phyloP scores from a whole-genome alignment of 2,113 vertebrate species.

The Accipiter cooperii region DNA sequence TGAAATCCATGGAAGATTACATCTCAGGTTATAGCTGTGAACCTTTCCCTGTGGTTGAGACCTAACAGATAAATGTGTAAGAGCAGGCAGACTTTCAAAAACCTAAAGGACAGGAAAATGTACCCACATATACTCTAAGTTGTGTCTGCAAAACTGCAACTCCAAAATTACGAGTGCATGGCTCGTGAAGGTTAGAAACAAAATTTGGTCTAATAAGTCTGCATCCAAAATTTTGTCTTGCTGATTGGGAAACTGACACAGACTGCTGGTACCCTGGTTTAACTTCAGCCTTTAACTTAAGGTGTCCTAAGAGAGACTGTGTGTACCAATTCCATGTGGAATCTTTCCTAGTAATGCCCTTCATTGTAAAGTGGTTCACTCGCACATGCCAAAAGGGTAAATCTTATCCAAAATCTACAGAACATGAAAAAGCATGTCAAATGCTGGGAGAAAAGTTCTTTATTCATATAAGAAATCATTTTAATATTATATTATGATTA shows the following conservation, averaged over 20 bases:
- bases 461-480: background rate
- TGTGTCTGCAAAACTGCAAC: background rate
- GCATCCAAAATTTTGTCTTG: background rate
- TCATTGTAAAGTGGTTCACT: background rate
- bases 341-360: background rate
- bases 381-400: background rate
- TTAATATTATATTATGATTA: background rate
- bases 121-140: accelerated
- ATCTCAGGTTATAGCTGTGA: background rate
- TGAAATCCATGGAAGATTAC: background rate
- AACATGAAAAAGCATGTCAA: background rate
- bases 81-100: background rate
- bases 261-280: background rate
- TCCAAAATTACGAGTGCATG: background rate
- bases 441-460: background rate
- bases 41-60: background rate
- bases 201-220: background rate
- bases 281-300: background rate
- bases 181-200: background rate
- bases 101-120: background rate
- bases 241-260: background rate
- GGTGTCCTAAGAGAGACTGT: background rate
- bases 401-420: background rate
- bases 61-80: background rate
- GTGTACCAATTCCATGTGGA: background rate